phyloP scores from a whole-genome alignment of 2,113 vertebrate species.

The Ardeotis arabs region DNA sequence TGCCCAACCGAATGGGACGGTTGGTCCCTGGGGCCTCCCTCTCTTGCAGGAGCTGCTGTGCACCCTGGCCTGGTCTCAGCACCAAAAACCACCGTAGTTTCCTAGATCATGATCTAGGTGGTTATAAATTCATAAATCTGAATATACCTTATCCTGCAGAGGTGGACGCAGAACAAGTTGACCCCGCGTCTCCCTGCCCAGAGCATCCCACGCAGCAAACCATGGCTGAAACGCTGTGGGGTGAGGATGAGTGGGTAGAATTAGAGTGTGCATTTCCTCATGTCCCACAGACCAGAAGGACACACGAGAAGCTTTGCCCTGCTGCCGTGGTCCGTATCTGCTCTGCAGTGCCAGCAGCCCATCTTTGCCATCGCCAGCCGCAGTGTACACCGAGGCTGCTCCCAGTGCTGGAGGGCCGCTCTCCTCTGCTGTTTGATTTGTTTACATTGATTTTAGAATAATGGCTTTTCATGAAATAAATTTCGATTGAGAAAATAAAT shows the following conservation, averaged over 20 bases:
- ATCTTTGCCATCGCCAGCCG: rapidly evolving
- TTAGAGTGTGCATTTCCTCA: neutral
- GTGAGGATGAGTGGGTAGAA: neutral
- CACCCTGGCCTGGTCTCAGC: neutral
- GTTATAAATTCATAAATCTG: neutral
- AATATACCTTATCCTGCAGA: neutral
- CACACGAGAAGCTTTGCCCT: neutral
- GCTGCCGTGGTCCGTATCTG: rapidly evolving
- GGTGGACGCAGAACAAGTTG: neutral
- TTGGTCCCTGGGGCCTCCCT: neutral
- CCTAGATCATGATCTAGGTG: neutral
- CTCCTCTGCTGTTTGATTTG: neutral
- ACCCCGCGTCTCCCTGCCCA: rapidly evolving
- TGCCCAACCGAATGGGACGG: neutral
- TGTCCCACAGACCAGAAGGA: neutral
- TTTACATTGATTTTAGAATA: neutral
- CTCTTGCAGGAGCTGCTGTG: neutral
- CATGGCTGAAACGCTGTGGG: neutral
- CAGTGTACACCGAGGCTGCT: neutral
- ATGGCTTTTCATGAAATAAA: neutral
- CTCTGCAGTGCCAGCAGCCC: neutral
- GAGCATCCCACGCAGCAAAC: neutral
- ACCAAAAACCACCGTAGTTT: neutral
- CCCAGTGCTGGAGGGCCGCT: neutral
- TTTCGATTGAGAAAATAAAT: neutral